Percentiles rank a stretch among this genome's conserved stretches.
Conservation (phyloP, 2,113 vertebrate genomes). For the Oostethus manadensis region DNA sequence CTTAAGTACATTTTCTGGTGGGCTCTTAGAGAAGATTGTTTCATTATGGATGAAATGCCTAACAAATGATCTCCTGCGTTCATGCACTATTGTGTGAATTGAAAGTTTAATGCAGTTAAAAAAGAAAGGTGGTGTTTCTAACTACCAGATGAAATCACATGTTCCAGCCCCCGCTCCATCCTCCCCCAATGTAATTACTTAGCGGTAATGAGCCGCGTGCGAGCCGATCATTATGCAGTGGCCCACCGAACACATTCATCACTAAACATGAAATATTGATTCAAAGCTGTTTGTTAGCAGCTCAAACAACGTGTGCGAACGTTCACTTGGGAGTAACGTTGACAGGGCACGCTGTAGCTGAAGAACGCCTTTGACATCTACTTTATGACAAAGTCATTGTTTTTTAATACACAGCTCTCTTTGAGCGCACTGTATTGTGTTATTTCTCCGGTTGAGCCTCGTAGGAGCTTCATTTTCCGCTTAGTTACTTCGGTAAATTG, state of each 20-base stretch:
- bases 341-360: neutral
- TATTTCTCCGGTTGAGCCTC: neutral
- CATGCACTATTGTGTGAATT: constrained; percentile 2
- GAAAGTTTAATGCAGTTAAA: neutral
- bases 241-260: constrained; percentile 28
- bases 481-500: constrained; percentile 3
- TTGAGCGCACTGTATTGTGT: neutral
- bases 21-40: constrained; percentile 34
- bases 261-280: constrained; percentile 31
- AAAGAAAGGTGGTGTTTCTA: constrained; percentile 2
- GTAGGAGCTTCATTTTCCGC: neutral
- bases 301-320: constrained; percentile 11
- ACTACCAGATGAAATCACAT: neutral
- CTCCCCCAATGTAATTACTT: constrained; percentile 15
- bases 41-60: constrained; percentile 25
- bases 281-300: constrained; percentile 27
- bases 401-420: neutral
- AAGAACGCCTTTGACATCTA: neutral
- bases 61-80: constrained; percentile 34
- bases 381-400: neutral
- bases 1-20: constrained; percentile 30
- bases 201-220: constrained; percentile 15
- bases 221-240: constrained; percentile 15
- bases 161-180: constrained; percentile 3
- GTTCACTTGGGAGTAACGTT: neutral